Evolutionary conservation across 2,797 vertebrate genomes (phyloP).

Genomic region (Phyllotis vaccarum): DNA sequence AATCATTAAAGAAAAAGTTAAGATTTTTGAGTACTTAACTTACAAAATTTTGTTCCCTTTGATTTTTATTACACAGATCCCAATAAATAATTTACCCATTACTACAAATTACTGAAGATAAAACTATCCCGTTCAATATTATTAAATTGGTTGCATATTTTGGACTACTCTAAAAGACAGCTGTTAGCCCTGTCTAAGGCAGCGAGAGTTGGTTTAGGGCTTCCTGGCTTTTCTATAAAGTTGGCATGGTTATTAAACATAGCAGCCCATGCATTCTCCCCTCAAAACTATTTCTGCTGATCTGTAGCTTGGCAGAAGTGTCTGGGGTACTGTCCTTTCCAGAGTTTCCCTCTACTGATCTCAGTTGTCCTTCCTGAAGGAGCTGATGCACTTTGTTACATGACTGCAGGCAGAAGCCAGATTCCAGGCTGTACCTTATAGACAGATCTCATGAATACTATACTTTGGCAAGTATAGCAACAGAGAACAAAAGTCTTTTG

Average conservation of each 20-base stretch:
- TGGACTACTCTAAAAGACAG: constrained; percentile 65
- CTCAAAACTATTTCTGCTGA: background rate
- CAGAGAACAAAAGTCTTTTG: background rate
- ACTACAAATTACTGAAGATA: background rate
- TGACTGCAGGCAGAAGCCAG: background rate
- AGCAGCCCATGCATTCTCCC: background rate
- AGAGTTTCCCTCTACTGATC: constrained; percentile 84
- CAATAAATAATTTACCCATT: background rate
- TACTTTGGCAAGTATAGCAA: too few relatives aligned
- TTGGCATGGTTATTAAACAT: constrained; percentile 1
- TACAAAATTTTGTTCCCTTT: background rate
- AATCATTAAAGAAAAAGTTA: background rate
- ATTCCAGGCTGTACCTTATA: background rate
- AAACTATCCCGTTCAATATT: background rate
- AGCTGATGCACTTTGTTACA: constrained; percentile 87
- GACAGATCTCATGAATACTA: background rate
- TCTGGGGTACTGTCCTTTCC: constrained; percentile 70
- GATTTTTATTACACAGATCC: background rate
- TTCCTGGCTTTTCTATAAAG: constrained; percentile 30
- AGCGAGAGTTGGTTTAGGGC: constrained; percentile 53
- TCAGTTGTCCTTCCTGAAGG: constrained; percentile 92
- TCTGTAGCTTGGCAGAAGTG: constrained; percentile 69
- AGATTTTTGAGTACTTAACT: background rate
- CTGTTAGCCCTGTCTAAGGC: constrained; percentile 79
- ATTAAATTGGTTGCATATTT: constrained; percentile 45